A percentile compares a stretch with the other conserved stretches of the same genome.
phyloP scores from a whole-genome alignment of 2,888 invertebrate genomes.

The Gymnocheta viridis region DNA sequence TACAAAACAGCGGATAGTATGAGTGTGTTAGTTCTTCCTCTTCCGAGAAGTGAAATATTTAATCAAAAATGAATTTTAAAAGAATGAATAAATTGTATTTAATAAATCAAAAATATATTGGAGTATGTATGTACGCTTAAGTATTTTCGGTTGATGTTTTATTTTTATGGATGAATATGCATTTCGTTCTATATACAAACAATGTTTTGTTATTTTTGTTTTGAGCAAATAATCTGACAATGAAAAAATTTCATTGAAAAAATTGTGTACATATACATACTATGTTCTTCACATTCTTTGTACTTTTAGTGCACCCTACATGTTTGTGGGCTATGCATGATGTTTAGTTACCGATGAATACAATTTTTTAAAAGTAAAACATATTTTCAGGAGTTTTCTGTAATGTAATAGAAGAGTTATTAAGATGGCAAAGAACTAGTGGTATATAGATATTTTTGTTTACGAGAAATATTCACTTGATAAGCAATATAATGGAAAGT shows the following conservation, averaged over 20 bases:
- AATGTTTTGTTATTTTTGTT: not conserved
- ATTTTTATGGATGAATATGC: not conserved
- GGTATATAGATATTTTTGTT: no score
- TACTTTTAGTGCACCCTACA: not conserved
- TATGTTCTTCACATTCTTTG: not conserved
- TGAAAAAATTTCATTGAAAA: not conserved
- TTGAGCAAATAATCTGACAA: not conserved
- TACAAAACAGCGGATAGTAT: not conserved
- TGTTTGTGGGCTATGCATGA: no score
- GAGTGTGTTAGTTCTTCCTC: not conserved
- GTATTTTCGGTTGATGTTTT: not conserved
- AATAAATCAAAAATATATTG: not conserved
- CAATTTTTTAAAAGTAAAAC: no score
- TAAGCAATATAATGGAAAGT: no score
- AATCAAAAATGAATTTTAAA: constrained; percentile 17
- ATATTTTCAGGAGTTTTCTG: no score
- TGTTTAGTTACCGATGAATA: no score
- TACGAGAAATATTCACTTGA: no score
- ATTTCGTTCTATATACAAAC: not conserved
- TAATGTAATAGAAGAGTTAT: no score
- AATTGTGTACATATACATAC: not conserved
- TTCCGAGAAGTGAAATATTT: constrained; percentile 1
- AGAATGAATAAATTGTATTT: constrained; percentile 8
- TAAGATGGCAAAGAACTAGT: no score
- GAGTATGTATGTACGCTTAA: no score